Evolutionary conservation across 2,797 vertebrate species (phyloP).

Genomic region (Allobates femoralis): DNA sequence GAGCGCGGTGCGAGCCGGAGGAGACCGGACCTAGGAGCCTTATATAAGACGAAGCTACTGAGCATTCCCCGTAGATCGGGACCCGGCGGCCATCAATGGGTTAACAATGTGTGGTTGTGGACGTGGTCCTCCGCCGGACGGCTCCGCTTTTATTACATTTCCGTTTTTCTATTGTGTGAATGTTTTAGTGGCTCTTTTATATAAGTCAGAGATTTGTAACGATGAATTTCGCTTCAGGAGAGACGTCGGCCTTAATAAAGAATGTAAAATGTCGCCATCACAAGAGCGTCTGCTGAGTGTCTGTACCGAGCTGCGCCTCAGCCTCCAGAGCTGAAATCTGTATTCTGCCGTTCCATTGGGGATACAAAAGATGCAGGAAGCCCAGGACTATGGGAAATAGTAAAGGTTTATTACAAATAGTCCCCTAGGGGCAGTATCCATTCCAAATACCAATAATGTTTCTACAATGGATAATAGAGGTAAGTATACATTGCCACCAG

Average conservation of each 20-base stretch:
- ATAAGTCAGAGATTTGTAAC: constrained; percentile 6
- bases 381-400: too few species aligned
- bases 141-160: background rate
- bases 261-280: background rate
- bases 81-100: background rate
- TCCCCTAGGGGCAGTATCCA: too few species aligned
- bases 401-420: too few species aligned
- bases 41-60: constrained; percentile 24
- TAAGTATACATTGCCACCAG: too few species aligned
- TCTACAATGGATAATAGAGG: too few species aligned
- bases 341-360: too few species aligned
- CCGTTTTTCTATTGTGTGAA: background rate
- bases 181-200: constrained; percentile 23
- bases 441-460: too few species aligned
- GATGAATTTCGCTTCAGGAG: background rate
- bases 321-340: background rate
- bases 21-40: background rate
- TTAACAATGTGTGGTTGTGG: background rate
- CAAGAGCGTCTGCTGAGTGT: background rate
- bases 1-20: background rate
- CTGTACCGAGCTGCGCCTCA: background rate
- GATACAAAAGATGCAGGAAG: too few species aligned
- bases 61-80: background rate
- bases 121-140: background rate
- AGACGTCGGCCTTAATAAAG: background rate